Percentiles rank a stretch among this genome's conserved stretches.
Conservation (phyloP, 2,888 invertebrate species). For the Rotaria socialis region DNA sequence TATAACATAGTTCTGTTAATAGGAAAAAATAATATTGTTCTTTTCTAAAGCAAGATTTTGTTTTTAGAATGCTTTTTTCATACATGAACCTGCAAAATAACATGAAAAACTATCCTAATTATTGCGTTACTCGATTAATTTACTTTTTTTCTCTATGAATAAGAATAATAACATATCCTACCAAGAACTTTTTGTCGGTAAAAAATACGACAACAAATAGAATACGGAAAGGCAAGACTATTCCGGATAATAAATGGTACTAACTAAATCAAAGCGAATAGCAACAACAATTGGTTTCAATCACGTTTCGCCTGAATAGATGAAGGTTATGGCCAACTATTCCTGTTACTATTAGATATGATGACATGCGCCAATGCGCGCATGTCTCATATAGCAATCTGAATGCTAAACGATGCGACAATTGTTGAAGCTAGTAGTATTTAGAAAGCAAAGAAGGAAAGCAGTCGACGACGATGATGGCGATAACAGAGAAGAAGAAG, state of each 20-base stretch:
- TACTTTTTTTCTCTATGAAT: not conserved
- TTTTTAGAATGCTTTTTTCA: not conserved
- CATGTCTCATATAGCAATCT: not conserved
- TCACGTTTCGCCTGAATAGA: not conserved
- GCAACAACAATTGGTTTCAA: slow-evolving; percentile 9
- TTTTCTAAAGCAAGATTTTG: no score
- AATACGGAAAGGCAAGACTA: not conserved
- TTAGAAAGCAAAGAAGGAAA: not conserved
- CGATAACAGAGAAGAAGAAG: not conserved
- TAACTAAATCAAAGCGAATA: not conserved
- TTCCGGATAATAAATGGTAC: not conserved
- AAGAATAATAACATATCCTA: not conserved
- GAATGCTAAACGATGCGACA: slow-evolving; percentile 26
- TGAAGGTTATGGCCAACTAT: not conserved
- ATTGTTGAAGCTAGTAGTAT: not conserved
- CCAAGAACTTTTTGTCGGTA: not conserved
- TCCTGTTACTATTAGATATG: not conserved
- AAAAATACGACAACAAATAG: not conserved
- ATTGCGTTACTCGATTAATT: not conserved
- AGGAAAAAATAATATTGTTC: no score
- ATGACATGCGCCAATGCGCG: not conserved
- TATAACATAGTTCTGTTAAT: no score
- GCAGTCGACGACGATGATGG: not conserved
- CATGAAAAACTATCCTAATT: not conserved
- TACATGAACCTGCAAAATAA: not conserved